Conservation (phyloP, 2,888 invertebrate species). For the Perithous albicinctus region DNA sequence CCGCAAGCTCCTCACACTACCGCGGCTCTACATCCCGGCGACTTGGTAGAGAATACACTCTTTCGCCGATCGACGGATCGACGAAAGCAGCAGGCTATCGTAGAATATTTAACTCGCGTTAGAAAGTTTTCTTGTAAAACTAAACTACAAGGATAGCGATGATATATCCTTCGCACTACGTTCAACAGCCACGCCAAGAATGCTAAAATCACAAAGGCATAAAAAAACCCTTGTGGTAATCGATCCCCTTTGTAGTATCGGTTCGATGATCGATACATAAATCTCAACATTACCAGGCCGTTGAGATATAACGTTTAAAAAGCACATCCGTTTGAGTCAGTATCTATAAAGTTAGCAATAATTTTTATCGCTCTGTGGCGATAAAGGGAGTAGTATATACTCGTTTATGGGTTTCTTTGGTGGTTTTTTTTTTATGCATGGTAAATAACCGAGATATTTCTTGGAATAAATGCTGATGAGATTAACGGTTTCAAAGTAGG, state of each 20-base stretch:
- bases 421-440: too few species aligned
- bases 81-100: not conserved
- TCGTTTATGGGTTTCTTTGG: not conserved
- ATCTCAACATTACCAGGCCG: conserved; percentile 13
- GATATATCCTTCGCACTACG: not conserved
- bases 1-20: not conserved
- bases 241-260: not conserved
- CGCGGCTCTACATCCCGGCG: conserved; percentile 22
- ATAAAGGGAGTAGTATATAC: not conserved
- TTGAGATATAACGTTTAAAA: conserved; percentile 6
- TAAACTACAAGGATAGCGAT: conserved; percentile 4
- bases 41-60: not conserved
- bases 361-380: not conserved
- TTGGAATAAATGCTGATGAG: not conserved
- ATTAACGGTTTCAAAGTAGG: not conserved
- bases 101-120: conserved; percentile 14
- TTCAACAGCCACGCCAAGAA: not conserved
- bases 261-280: conserved; percentile 5
- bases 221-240: not conserved
- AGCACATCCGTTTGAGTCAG: conserved; percentile 7
- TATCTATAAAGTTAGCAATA: not conserved
- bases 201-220: not conserved
- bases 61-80: conserved; percentile 5
- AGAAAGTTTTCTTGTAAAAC: conserved; percentile 43
- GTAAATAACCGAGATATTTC: too few species aligned